These are phyloP conservation scores for Heteronetta atricapilla DNA, from an alignment of 2,113 vertebrate species.

Conservation along the genomic window DNA sequence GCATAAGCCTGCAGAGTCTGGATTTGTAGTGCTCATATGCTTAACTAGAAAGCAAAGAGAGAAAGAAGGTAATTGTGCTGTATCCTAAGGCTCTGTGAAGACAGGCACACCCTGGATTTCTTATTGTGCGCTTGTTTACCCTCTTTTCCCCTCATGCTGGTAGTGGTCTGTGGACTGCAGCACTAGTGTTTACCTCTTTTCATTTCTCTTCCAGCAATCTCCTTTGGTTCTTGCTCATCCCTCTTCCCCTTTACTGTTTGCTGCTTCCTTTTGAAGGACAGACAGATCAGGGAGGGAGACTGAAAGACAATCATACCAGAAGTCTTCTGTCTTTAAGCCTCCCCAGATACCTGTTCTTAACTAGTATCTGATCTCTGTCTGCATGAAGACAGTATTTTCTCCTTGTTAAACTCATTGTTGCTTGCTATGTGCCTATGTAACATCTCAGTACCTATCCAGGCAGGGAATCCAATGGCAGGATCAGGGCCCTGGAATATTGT, in stretches of 20 bases:
- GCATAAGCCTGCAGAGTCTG: not conserved
- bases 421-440: not conserved
- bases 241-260: not conserved
- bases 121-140: not conserved
- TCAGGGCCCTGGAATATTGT: not conserved
- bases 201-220: not conserved
- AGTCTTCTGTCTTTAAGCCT: not conserved
- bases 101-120: not conserved
- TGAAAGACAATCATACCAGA: not conserved
- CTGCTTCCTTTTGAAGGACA: not conserved
- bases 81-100: not conserved
- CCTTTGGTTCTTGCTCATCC: not conserved
- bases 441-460: not conserved
- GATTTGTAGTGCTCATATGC: not conserved
- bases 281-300: not conserved
- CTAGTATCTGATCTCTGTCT: not conserved
- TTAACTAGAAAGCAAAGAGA: not conserved
- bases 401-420: not conserved
- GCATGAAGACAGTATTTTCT: not conserved
- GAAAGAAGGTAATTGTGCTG: not conserved
- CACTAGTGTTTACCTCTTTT: not conserved
- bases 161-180: not conserved
- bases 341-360: not conserved
- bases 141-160: not conserved
- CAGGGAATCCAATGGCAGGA: not conserved